Base-by-base conservation (phyloP, 2,113 vertebrate genomes). In the Melanotaenia duboulayi region DNA sequence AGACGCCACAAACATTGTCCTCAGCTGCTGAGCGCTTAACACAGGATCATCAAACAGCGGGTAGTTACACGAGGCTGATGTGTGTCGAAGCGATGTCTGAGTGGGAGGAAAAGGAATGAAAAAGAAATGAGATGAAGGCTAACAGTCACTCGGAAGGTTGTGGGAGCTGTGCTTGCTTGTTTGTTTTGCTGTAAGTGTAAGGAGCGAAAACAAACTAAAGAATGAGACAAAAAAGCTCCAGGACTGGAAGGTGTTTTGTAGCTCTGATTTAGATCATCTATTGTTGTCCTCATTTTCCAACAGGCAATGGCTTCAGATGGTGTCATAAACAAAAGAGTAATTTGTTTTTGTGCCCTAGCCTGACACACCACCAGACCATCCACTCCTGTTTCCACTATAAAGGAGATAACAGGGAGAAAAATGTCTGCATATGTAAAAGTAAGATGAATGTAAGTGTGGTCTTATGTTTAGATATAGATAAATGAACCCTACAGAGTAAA, bases 61-160 rank as follows among this genome's bases (percentile, higher is more conserved):
- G 61, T 76, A 49, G 84, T 87, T 69, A 22, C 76, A 59, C 75
- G 58, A 81, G 65, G 73, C 73, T 68, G 82, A 86, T 78, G 79
- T 56, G 60, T 77, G 79, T 70, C 66, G 16, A 37, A 78, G 74
- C 87, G 90, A 91, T 72, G 80, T 55, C 63, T 82, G 83, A 85
- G 91, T 91, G 90, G 91, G 92, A 87, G 90, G 85, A 77, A 74
- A 67, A 82, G 80, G 61, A 59, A 39, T 32, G 64, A 68, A 71
- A 65, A 79, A 80, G 71, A 71, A 66, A 62, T 44, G 37, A 16
- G 55, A 74, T 71, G 77, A 87, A 89, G 82, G 80, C 84, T 79
- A 83, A 80, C 76, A 81, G 78, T 84, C 86, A 78, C 52, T 74
- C 62, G 59, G 44, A 55, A 66, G 81, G 78, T 74, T 84, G 84